Evolutionary conservation across 2,888 invertebrate genomes (phyloP).

Genomic region (Celastrina argiolus): DNA sequence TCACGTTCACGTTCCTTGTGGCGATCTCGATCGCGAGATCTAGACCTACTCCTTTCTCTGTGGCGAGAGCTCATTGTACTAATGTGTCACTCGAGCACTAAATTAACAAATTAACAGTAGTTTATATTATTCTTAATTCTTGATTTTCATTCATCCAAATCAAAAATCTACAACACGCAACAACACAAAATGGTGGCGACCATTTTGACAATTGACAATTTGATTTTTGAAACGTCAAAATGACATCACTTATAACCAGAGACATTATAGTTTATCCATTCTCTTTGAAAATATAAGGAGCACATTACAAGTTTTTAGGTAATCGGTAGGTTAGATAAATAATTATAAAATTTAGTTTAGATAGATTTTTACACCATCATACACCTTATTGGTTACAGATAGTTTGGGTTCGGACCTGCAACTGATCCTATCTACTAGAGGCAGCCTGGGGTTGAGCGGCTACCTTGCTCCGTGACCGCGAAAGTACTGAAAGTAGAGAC

Average conservation of each 20-base stretch:
- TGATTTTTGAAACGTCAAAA: background rate
- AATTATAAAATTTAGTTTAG: too few species aligned
- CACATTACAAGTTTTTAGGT: too few species aligned
- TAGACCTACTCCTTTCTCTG: slow-evolving; percentile 70
- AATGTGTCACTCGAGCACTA: background rate
- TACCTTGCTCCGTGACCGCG: too few species aligned
- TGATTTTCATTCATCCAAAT: background rate
- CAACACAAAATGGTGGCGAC: slow-evolving; percentile 26
- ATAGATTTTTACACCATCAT: too few species aligned
- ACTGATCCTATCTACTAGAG: too few species aligned
- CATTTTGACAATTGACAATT: background rate
- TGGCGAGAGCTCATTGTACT: slow-evolving; percentile 75
- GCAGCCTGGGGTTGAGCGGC: too few species aligned
- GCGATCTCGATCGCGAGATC: slow-evolving; percentile 58
- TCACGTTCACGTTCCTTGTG: slow-evolving; percentile 55
- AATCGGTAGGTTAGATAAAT: too few species aligned
- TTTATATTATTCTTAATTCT: background rate
- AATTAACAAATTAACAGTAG: background rate
- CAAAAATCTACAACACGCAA: slow-evolving; percentile 19
- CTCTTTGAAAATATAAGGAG: too few species aligned
- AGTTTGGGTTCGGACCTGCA: too few species aligned
- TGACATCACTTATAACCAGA: background rate
- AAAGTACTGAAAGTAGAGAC: too few species aligned
- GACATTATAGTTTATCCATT: background rate
- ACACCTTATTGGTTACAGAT: too few species aligned